Evolutionary conservation across 2,888 invertebrate genomes (phyloP), one percentile per base, ranked within the genome.

Genomic region (Agriopis leucophaearia): DNA sequence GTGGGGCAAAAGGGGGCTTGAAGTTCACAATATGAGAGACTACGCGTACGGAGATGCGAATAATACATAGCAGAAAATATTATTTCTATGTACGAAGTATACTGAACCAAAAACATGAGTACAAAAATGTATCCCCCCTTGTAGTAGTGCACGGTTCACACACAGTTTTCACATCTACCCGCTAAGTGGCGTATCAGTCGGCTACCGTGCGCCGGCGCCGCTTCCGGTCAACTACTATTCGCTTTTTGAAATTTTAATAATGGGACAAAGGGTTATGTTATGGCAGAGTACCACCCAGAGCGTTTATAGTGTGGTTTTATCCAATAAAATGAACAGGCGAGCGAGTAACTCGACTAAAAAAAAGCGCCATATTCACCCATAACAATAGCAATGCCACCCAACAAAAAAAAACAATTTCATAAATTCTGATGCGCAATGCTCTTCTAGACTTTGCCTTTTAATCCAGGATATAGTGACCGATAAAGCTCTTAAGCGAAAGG

Each of bases 131-230:
- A 78, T 55, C 91, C 84, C 9, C 71, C 87, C 86, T 83, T 90
- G 83, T 50, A 15, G 9, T 1, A 50, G 45, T 70, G 79, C 73
- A 81, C 79, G 87, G 87, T 89, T 90, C 89, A 90, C 91, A 88
- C 83, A 81, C 84, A 83, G 85, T 85, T 87, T 87, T 92, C 82
- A 85, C 92, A 84, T 88, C 81, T 85, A 81, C 84, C 74, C 80
- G 92, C 88, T 92, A 92, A 92, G 91, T 91, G 91, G 77, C 76
- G 87, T 86, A 87, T 87, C 88, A 88, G 89, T 78, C 83, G 81
- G 79, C 91, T 90, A 91, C 91, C 86, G 91, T 86, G 88, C 87
- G 86, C 83, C 81, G 81, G 83, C 82, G 82, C 82, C 83, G 86
- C 77, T 87, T 88, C 87, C 89, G 86, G 75, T 74, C 66, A 72